Evolutionary conservation across 2,113 vertebrate genomes (phyloP), one percentile per base, ranked within the genome.

Genomic region (western clawed frog (Xenopus tropicalis)): DNA sequence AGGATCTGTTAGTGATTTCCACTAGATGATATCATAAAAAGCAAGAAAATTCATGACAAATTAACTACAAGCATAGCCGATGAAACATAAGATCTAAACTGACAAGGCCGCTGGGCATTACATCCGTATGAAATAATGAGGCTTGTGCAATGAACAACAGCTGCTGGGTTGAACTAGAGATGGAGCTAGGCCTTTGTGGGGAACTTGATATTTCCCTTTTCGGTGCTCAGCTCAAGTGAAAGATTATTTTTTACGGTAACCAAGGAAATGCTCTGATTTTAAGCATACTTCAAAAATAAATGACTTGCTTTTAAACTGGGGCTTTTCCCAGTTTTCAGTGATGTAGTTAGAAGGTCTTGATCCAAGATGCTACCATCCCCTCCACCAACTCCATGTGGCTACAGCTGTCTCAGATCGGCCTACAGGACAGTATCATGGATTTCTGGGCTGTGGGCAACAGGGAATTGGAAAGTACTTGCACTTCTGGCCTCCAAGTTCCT

Each of bases 241-340:
- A 66, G 29, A 37, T 20, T 52, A n/a, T 29, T 19, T 29, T 19
- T 16, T 63, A 63, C 71, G n/a, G 71, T 66, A 58, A 11, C 61
- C 20, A 11, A 66, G 52, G 29, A 65, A 66, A 65, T 19, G 21
- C 57, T 16, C 2, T 20, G 58, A 25, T 71, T 43, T 72, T 9
- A 5, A 37, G 5, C 2, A 37, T 37, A 37, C 29, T 37, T 37
- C 29, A 37, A 37, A 8, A 37, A 37, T 9, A 37, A 37, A 37
- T 37, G 29, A 37, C 29, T 37, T 37, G 29, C 29, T 37, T 37
- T 2, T 8, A 37, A 5, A 37, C 29, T 37, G 29, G 29, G 29
- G 29, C 6, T 37, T 37, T 37, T 37, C 29, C 29, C 29, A 37
- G 6, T 4, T 4, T 37, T 1, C 10, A 37, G 29, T 7, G 5